Percentiles rank a stretch among this genome's conserved stretches.
These are phyloP conservation scores for Myanophis thanlyinensis DNA, from an alignment of 2,113 vertebrate genomes.

Conservation along the genomic window DNA sequence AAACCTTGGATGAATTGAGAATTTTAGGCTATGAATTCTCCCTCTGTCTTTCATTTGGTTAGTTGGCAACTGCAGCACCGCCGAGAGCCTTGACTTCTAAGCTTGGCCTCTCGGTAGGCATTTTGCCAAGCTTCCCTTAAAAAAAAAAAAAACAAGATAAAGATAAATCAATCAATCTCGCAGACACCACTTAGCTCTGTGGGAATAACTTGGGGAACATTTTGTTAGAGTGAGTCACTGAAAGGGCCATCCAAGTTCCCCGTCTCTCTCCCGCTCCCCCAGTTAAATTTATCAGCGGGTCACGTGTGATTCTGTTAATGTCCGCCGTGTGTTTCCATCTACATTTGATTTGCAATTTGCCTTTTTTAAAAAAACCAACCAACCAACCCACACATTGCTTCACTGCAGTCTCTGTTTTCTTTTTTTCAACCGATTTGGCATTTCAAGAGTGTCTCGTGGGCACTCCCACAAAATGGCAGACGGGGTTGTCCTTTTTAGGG, in stretches of 20 bases:
- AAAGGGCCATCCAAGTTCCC: no score
- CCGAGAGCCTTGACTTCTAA: neutral
- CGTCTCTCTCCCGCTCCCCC: neutral
- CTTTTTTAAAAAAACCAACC: neutral
- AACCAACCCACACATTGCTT: neutral
- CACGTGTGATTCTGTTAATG: neutral
- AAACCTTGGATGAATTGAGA: neutral
- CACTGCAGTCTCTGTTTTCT: neutral
- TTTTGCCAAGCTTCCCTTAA: neutral
- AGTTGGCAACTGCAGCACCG: neutral
- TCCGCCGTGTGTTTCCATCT: neutral
- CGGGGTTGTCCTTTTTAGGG: neutral
- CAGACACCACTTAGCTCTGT: neutral
- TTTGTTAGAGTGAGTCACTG: neutral
- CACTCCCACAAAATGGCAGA: neutral
- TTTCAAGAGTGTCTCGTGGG: neutral
- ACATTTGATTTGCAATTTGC: neutral
- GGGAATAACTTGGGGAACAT: neutral
- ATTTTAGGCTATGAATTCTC: neutral
- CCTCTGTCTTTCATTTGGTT: neutral
- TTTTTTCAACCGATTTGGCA: neutral
- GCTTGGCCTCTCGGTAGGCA: neutral
- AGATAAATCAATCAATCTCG: neutral
- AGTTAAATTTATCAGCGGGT: neutral
- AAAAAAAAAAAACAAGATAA: neutral